Base-by-base conservation (phyloP, 1,140 invertebrate species). In the Asobara japonica region DNA sequence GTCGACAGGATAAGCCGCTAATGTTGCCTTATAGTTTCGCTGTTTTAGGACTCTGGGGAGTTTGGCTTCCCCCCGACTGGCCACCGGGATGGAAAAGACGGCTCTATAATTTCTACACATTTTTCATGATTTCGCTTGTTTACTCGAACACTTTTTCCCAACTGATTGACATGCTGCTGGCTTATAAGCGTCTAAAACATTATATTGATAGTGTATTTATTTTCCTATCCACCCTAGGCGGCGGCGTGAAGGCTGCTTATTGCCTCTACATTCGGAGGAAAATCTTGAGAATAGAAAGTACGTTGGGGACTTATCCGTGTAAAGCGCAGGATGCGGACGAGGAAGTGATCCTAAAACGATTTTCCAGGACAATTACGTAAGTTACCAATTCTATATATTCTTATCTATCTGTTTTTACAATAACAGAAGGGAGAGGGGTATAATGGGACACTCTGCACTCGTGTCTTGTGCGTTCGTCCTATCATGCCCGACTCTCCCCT, bases 11-110 rank as follows among this genome's bases (percentile, higher is more conserved):
- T 56, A 5, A 56, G 20, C 22, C 6, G 7, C 25, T 25, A 56
- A 41, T 66, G 33, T 16, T 66, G n/a, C 60, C 60, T n/a, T 62
- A 62, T 7, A 62, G 60, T 30, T 62, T 62, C 27, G 8, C 60
- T 31, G 27, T 62, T 31, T 16, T 62, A 0, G 29, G 27, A 31
- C 18, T 62, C 8, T 62, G 60, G 60, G 60, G 60, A 30, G 60
- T 62, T 30, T 62, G 60, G 60, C 20, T 27, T 56, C 60, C 60
- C 2, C n/a, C 27, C 10, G n/a, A 31, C n/a, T 30, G 29, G 25
- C 7, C 27, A 0, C n/a, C 56, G 3, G 29, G 29, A 29, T 62
- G 60, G 60, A 62, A 62, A 29, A 6, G 3, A 6, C 16, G 27
- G 6, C 5, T 62, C 18, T 62, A 62, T 29, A n/a, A 16, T 62